Base-by-base conservation (phyloP, 2,113 vertebrate species). In the Paramormyrops kingsleyae region DNA sequence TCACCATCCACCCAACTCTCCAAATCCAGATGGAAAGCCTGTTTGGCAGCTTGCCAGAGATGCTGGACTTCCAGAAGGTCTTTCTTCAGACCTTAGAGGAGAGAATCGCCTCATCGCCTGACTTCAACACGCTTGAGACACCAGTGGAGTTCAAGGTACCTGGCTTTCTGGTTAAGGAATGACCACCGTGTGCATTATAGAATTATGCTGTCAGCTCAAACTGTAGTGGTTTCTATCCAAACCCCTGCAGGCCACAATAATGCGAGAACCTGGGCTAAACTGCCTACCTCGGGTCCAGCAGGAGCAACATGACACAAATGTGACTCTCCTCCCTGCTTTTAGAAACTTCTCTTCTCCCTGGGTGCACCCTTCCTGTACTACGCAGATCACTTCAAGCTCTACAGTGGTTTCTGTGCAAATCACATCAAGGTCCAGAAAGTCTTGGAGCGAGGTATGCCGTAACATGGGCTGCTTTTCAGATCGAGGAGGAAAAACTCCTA, bases 351-450 rank as follows among this genome's bases (percentile, higher is more conserved):
- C 27, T 99, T 99, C 94, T 99, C 99, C 87, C 97, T 99, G 0
- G 99, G 99, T 90, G 98, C 98, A 24, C 99, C 98, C 0, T 99
- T 99, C 92, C 97, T 99, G 42, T 99, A 99, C 94, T 99, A 99
- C 0, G 98, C 99, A 0, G 99, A 99, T 94, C 99, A 99, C 94
- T 99, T 99, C 93, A 99, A 99, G 93, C 96, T 99, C 56, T 99
- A 99, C 95, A 99, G 99, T 21, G 99, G 98, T 86, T 99, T 99
- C 94, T 99, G 98, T 53, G 98, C 99, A 53, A 99, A 99, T 92
- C 99, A 99, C 93, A 99, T 97, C 93, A 99, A 99, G 95, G 98
- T 99, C 89, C 99, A 99, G 94, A 99, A 99, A 94, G 98, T 99
- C 94, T 96, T 99, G 13, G 97, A 99, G 93, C 96, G 97, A 97